Base-by-base conservation (phyloP, 2,888 invertebrate genomes). In the Blomia tropicalis region DNA sequence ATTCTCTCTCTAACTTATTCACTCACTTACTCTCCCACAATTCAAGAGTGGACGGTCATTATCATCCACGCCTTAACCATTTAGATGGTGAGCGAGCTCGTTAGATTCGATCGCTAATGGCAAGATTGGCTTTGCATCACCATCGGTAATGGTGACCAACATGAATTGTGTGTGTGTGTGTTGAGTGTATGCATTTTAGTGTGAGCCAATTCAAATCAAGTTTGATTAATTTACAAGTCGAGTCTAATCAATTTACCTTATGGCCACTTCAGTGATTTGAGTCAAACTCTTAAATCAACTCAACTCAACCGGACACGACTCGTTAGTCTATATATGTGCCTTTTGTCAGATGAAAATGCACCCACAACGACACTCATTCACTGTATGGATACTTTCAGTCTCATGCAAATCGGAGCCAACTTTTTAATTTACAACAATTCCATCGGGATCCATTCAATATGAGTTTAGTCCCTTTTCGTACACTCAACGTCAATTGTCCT, bases 11-110 rank as follows among this genome's bases (percentile, higher is more conserved):
- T n/a, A n/a, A n/a, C n/a, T n/a, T n/a, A n/a, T n/a, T n/a, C n/a
- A n/a, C n/a, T n/a, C n/a, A n/a, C n/a, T n/a, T n/a, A n/a, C n/a
- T n/a, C n/a, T n/a, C n/a, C n/a, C n/a, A n/a, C n/a, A n/a, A n/a
- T n/a, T n/a, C n/a, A n/a, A n/a, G n/a, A n/a, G n/a, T n/a, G n/a
- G n/a, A n/a, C 14, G 11, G 56, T 56, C 56, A 54, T 54, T 54
- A 54, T 54, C 54, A 54, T 54, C 11, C 36, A 56, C 56, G 56
- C 56, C 56, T 56, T 22, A 23, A 11, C 56, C 11, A 56, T 56
- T 56, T 56, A 56, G 29, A 30, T n/a, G n/a, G n/a, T n/a, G n/a
- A n/a, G 19, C 22, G 25, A 11, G 36, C 36, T 36, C 36, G 36
- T 36, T 36, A 36, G 23, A 47, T 22, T 27, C 7, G 41, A 14